A percentile compares a stretch with the other conserved stretches of the same genome.
These are phyloP conservation scores for Musca domestica DNA, from an alignment of 1,140 invertebrate genomes.

Conservation along the genomic window DNA sequence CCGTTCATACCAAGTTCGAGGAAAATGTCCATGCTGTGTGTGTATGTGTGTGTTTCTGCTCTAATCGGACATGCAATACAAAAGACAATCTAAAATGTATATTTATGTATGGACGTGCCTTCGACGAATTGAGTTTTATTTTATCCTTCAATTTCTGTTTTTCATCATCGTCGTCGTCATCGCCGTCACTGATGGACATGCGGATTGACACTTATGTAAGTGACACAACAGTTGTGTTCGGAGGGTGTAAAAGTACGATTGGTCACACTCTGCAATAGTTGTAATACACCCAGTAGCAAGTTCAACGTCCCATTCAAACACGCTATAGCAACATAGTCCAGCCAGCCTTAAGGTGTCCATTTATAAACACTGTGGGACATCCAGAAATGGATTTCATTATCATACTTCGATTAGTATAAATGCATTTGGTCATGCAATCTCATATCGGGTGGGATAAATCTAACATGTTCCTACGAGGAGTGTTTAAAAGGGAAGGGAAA, in stretches of 20 bases:
- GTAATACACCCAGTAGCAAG: no score
- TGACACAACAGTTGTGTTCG: neutral
- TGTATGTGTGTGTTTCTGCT: neutral
- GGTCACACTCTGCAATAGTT: no score
- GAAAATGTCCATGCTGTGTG: neutral
- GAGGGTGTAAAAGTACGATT: no score
- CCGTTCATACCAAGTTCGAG: no score
- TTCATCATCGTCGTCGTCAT: neutral
- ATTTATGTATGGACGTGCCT: slow-evolving; percentile 5
- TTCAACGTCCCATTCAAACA: no score
- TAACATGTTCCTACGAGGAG: no score
- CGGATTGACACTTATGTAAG: slow-evolving; percentile 19
- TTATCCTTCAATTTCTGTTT: neutral
- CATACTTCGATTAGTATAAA: slow-evolving; percentile 12
- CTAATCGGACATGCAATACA: neutral
- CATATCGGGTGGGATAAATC: no score
- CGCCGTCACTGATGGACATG: slow-evolving; percentile 13
- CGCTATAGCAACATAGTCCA: no score
- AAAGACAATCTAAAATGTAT: slow-evolving; percentile 9
- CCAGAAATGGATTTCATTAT: slow-evolving; percentile 10
- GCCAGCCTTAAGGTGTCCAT: no score
- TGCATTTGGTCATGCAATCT: no score
- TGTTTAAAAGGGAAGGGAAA: no score
- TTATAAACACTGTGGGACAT: no score
- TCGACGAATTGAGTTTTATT: neutral